A percentile compares a stretch with the other conserved stretches of the same genome.
These are phyloP conservation scores for Axis porcinus DNA, from an alignment of 2,113 vertebrate species.

Conservation along the genomic window DNA sequence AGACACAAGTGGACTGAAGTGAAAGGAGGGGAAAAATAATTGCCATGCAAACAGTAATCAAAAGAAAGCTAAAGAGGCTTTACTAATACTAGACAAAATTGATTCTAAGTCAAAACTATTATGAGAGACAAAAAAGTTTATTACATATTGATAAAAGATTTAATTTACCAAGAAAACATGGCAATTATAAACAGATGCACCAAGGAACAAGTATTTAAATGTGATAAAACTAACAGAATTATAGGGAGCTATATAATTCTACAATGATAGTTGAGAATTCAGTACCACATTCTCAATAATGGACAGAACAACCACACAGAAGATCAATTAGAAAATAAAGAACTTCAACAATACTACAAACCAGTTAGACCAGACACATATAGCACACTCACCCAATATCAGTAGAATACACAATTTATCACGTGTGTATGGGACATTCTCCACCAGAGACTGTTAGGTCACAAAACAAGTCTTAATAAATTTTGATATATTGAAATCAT, in stretches of 20 bases:
- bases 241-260: neutral
- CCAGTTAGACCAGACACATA: neutral
- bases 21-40: neutral
- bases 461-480: neutral
- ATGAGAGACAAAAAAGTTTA: neutral
- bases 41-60: neutral
- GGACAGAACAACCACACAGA: neutral
- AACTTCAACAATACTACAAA: neutral
- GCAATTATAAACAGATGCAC: neutral
- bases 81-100: neutral
- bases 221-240: neutral
- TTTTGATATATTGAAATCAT: neutral
- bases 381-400: neutral
- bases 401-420: neutral
- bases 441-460: neutral
- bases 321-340: neutral
- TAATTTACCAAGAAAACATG: neutral
- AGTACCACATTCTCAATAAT: neutral
- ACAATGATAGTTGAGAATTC: neutral
- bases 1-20: neutral
- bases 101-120: neutral
- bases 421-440: neutral
- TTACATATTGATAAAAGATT: neutral
- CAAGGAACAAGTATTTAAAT: neutral
- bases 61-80: neutral